phyloP scores from a whole-genome alignment of 2,113 vertebrate species.

The Choloepus hoffmanni region DNA sequence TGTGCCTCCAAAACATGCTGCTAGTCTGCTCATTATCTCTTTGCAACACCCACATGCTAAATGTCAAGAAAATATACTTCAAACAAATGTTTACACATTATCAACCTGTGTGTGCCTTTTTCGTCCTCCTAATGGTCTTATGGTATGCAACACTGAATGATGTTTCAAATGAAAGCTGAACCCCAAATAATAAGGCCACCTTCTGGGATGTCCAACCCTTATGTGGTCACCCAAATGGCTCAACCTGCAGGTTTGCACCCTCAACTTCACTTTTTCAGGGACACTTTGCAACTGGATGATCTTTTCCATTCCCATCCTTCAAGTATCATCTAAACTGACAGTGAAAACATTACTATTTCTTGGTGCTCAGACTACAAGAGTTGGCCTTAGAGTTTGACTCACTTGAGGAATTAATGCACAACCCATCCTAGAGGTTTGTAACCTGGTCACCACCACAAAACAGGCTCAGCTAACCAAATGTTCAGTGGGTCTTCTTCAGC shows the following conservation, averaged over 20 bases:
- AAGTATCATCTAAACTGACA: neutral
- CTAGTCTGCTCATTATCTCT: neutral
- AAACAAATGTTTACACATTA: neutral
- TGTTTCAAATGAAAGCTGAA: conserved; percentile 11
- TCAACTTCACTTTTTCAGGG: neutral
- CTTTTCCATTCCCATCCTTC: neutral
- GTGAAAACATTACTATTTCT: neutral
- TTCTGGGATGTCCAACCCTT: neutral
- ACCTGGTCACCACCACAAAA: neutral
- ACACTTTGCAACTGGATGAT: neutral
- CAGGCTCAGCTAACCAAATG: neutral
- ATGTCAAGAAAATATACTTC: neutral
- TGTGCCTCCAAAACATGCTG: neutral
- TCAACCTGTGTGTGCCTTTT: neutral
- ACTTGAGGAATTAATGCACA: neutral
- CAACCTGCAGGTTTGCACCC: neutral
- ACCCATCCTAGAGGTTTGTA: neutral
- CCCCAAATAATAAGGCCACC: neutral
- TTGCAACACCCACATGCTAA: neutral
- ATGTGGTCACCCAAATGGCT: neutral
- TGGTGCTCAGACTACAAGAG: neutral
- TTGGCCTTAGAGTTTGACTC: neutral
- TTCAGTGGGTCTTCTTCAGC: neutral
- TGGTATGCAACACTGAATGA: neutral
- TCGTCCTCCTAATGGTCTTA: neutral